These are phyloP conservation scores for Gallinago solitaria DNA, from an alignment of 2,797 vertebrate species.

Conservation along the genomic window DNA sequence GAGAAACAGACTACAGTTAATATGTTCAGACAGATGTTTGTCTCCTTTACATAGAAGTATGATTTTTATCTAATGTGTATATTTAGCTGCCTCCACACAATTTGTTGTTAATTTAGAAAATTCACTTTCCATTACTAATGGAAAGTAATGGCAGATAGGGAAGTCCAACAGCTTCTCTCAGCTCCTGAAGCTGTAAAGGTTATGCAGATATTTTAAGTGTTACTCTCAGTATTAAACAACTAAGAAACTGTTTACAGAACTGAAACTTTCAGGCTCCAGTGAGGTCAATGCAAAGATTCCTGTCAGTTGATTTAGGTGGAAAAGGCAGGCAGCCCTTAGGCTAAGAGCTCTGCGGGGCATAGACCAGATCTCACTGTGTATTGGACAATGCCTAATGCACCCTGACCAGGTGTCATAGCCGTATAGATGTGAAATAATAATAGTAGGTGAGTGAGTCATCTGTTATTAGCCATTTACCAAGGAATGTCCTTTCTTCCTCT, in stretches of 20 bases:
- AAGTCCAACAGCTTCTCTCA: not conserved
- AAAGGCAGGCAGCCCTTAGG: not conserved
- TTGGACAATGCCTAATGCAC: not conserved
- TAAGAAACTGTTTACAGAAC: not conserved
- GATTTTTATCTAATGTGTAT: not conserved
- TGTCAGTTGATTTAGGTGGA: not conserved
- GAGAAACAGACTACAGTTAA: not conserved
- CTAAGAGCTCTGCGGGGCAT: not conserved
- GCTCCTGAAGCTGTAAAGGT: not conserved
- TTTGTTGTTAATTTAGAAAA: not conserved
- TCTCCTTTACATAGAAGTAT: not conserved
- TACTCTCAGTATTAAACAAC: not conserved
- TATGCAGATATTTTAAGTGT: not conserved
- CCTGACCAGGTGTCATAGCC: not conserved
- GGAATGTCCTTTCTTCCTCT: not conserved
- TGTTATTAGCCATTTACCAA: not conserved
- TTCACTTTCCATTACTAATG: not conserved
- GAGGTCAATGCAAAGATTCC: not conserved
- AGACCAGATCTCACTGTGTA: not conserved
- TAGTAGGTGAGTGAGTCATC: not conserved
- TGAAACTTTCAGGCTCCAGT: not conserved
- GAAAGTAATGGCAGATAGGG: not conserved
- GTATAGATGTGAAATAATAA: not conserved
- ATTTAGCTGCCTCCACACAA: not conserved
- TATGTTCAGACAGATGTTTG: not conserved